Evolutionary conservation across 2,888 invertebrate genomes (phyloP).

Genomic region (Trichacis sp.): DNA sequence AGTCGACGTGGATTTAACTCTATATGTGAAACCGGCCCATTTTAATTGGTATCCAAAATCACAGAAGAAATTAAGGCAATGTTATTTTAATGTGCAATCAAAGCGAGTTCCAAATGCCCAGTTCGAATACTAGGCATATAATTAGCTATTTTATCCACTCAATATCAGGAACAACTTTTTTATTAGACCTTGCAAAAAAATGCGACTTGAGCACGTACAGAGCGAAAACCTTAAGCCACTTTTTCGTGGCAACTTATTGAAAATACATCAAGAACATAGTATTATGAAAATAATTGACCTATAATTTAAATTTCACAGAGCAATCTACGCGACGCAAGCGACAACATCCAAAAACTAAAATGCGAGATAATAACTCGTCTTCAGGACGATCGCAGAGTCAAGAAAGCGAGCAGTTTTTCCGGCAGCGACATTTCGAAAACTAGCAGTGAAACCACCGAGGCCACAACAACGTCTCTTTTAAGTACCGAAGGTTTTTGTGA

Average conservation of each 20-base stretch:
- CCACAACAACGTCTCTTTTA: slow-evolving; percentile 71
- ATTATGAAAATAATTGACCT: too few relatives aligned
- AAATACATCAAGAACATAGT: too few relatives aligned
- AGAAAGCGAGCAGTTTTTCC: slow-evolving; percentile 64
- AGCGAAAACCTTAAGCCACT: too few relatives aligned
- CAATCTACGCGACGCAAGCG: slow-evolving; percentile 40
- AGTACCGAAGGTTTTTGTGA: slow-evolving; percentile 67
- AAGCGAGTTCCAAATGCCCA: background rate
- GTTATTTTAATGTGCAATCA: too few relatives aligned
- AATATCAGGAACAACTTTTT: background rate
- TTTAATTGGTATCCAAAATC: too few relatives aligned
- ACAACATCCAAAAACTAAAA: slow-evolving; percentile 60
- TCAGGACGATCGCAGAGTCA: slow-evolving; percentile 28
- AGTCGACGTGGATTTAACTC: too few relatives aligned
- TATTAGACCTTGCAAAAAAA: too few relatives aligned
- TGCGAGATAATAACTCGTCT: slow-evolving; percentile 61
- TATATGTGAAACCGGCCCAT: too few relatives aligned
- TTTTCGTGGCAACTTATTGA: too few relatives aligned
- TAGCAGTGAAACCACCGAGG: slow-evolving; percentile 77
- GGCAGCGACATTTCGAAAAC: slow-evolving; percentile 69
- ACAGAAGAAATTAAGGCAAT: too few relatives aligned
- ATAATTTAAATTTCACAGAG: background rate
- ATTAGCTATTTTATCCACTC: slow-evolving; percentile 10
- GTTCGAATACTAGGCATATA: slow-evolving; percentile 6
- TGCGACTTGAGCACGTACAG: too few relatives aligned